phyloP scores from a whole-genome alignment of 2,797 vertebrate genomes.

The Trachurus trachurus region DNA sequence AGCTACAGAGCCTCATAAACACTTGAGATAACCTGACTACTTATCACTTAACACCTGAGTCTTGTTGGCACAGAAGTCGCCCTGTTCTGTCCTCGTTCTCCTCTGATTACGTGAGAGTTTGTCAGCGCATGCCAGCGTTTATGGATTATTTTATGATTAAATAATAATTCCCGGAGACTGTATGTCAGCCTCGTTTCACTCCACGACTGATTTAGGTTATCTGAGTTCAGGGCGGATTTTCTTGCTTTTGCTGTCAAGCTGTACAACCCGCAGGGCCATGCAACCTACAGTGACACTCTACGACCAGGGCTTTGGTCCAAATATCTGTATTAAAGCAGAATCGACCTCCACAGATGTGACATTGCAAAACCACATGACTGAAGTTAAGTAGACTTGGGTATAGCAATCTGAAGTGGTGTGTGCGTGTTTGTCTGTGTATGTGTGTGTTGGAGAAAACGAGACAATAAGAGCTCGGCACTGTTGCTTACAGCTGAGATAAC shows the following conservation, averaged over 20 bases:
- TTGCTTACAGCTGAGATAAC: conserved; percentile 82
- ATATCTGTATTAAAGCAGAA: conserved; percentile 75
- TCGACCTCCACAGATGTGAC: conserved; percentile 74
- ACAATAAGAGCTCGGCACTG: conserved; percentile 32
- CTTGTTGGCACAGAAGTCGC: conserved; percentile 8
- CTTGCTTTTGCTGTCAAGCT: conserved; percentile 56
- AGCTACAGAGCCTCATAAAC: conserved; percentile 50
- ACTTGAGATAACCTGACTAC: conserved; percentile 43
- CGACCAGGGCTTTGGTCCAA: conserved; percentile 50
- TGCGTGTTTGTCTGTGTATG: conserved; percentile 16
- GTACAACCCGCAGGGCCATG: conserved; percentile 54
- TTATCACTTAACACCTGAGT: conserved; percentile 36
- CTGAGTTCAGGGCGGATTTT: conserved; percentile 63
- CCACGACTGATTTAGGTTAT: conserved; percentile 60
- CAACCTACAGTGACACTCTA: conserved; percentile 70
- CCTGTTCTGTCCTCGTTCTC: conserved; percentile 38
- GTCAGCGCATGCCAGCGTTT: not conserved
- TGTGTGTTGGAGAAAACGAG: conserved; percentile 31
- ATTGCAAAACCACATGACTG: conserved; percentile 70
- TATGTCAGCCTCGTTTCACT: conserved; percentile 20
- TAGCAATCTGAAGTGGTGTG: conserved; percentile 32
- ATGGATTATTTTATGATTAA: conserved; percentile 10
- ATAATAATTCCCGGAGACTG: conserved; percentile 5
- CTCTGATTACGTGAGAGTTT: conserved; percentile 6
- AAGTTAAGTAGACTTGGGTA: conserved; percentile 44